A percentile compares a stretch with the other conserved stretches of the same genome.
Conservation (phyloP, 2,797 vertebrate species). For the Alfaro cultratus region DNA sequence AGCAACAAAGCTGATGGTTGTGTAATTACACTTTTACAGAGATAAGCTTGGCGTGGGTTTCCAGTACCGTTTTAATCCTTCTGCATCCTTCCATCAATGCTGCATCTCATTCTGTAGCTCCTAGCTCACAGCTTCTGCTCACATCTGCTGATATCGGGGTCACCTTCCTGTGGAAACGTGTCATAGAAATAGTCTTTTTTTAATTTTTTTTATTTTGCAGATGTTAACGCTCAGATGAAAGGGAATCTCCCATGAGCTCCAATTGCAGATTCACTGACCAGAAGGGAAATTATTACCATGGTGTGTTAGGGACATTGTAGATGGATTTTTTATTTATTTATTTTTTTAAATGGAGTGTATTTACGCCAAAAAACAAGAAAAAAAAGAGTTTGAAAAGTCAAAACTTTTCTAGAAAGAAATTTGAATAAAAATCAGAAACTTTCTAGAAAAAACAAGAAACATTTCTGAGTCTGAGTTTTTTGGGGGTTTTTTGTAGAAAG, state of each 20-base stretch:
- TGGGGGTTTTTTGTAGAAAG: too few relatives aligned
- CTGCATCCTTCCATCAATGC: conserved; percentile 70
- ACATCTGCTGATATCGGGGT: conserved; percentile 72
- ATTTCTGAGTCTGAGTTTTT: too few relatives aligned
- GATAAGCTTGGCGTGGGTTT: conserved; percentile 70
- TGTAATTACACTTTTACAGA: conserved; percentile 71
- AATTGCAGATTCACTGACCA: conserved; percentile 85
- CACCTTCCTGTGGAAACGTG: conserved; percentile 22
- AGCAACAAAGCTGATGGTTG: conserved; percentile 71
- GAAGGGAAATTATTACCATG: conserved; percentile 33
- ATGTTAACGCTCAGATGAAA: conserved; percentile 77
- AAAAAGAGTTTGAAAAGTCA: too few relatives aligned
- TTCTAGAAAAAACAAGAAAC: too few relatives aligned
- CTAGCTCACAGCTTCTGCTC: conserved; percentile 59
- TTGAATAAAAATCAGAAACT: too few relatives aligned
- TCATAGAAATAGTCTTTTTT: conserved; percentile 53
- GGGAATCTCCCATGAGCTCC: conserved; percentile 81
- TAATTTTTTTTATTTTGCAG: conserved; percentile 16
- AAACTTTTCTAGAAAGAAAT: too few relatives aligned
- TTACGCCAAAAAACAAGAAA: too few relatives aligned
- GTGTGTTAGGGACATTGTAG: too few relatives aligned
- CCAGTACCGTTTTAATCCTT: conserved; percentile 70
- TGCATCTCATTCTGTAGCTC: conserved; percentile 45
- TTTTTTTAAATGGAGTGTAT: too few relatives aligned
- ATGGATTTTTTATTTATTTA: too few relatives aligned